Conservation (phyloP, 1,140 invertebrate genomes). For the Drosophila biarmipes region DNA sequence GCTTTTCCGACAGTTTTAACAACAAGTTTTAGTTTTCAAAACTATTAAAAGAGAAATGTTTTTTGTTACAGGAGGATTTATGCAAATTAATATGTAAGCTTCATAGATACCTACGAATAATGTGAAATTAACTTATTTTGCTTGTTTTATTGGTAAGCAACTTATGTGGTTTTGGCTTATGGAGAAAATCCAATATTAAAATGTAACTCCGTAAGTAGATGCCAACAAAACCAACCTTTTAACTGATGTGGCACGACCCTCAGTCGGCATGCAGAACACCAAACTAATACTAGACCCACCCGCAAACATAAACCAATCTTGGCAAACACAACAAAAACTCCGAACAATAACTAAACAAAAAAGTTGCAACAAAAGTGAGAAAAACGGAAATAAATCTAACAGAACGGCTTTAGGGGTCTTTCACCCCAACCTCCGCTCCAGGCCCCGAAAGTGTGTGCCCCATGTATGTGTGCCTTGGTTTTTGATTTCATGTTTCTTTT, state of each 20-base stretch:
- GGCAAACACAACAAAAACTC: constrained; percentile 13
- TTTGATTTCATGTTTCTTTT: constrained; percentile 59
- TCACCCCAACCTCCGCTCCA: constrained; percentile 2
- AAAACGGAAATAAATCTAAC: constrained; percentile 79
- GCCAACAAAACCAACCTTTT: constrained; percentile 19
- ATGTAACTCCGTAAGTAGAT: constrained; percentile 45
- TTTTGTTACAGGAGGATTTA: no score
- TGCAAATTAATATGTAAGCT: neutral
- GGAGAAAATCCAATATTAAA: constrained; percentile 22
- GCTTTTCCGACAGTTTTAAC: constrained; percentile 52
- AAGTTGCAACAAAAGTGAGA: constrained; percentile 71
- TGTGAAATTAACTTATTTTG: neutral
- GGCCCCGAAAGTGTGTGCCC: constrained; percentile 22
- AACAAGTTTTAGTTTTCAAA: neutral
- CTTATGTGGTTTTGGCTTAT: no score
- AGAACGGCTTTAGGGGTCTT: constrained; percentile 63
- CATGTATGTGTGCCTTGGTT: constrained; percentile 45
- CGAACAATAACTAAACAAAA: constrained; percentile 32
- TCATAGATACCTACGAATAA: neutral
- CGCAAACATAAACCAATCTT: constrained; percentile 45
- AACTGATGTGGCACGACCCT: constrained; percentile 22
- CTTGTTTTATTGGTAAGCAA: no score
- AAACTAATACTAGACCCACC: constrained; percentile 55
- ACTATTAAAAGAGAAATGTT: neutral
- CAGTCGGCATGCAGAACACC: constrained; percentile 31